These are phyloP conservation scores for Masnerella sp. DNA, from an alignment of 2,888 invertebrate genomes.

Conservation along the genomic window DNA sequence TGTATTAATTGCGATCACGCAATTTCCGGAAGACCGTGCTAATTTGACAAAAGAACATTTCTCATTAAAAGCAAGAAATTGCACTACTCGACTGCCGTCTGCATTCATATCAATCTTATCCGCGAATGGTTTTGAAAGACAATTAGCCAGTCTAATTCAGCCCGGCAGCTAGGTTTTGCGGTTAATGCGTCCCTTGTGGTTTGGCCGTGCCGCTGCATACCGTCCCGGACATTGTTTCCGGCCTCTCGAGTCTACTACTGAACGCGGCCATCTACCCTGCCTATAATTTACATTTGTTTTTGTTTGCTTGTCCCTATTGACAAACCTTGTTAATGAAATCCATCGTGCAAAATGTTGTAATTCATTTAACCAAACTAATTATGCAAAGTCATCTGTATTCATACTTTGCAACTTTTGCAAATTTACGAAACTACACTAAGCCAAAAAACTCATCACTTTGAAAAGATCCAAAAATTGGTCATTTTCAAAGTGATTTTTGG, in stretches of 20 bases:
- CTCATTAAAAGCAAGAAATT: slow-evolving; percentile 13
- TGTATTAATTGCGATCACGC: too few relatives aligned
- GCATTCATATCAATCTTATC: slow-evolving; percentile 35
- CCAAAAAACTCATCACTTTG: too few relatives aligned
- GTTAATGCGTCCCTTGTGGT: slow-evolving; percentile 37
- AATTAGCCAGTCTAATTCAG: slow-evolving; percentile 37
- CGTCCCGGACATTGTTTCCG: slow-evolving; percentile 20
- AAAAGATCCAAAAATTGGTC: too few relatives aligned
- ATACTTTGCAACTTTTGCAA: too few relatives aligned
- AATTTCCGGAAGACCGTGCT: background rate
- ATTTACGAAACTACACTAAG: too few relatives aligned
- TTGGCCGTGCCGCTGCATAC: slow-evolving; percentile 7
- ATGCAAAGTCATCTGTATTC: too few relatives aligned
- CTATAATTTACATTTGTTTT: slow-evolving; percentile 30
- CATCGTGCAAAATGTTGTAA: background rate
- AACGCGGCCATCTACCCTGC: slow-evolving; percentile 5
- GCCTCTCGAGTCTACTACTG: slow-evolving; percentile 23
- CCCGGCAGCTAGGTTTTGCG: slow-evolving; percentile 24
- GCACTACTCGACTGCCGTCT: slow-evolving; percentile 6
- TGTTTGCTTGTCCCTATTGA: slow-evolving; percentile 9
- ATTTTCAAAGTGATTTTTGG: too few relatives aligned
- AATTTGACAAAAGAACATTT: slow-evolving; percentile 8
- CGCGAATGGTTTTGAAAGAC: slow-evolving; percentile 26
- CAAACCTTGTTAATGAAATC: slow-evolving; percentile 12
- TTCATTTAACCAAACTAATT: background rate